Evolutionary conservation across 2,797 vertebrate genomes (phyloP).

Genomic region (Pelochelys cantorii): DNA sequence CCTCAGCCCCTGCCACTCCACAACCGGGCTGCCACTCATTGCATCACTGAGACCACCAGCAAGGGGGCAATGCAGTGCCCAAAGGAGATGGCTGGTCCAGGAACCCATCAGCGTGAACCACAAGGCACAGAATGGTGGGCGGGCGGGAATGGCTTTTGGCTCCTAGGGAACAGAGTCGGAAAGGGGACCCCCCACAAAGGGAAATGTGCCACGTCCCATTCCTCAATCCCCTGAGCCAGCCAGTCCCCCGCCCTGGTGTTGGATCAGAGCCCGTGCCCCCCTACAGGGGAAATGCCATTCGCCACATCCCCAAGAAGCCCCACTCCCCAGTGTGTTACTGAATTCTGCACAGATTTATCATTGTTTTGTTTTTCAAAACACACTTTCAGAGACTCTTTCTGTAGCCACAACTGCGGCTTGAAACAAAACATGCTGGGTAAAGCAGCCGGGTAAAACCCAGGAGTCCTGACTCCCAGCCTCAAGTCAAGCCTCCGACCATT

Average conservation of each 20-base stretch:
- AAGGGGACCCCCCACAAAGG: fast-evolving
- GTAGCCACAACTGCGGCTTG: background rate
- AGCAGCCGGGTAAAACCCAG: background rate
- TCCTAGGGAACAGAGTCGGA: background rate
- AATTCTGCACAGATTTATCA: background rate
- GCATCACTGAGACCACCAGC: background rate
- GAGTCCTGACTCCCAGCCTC: background rate
- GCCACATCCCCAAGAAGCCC: background rate
- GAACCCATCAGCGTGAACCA: background rate
- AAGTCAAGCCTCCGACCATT: no score
- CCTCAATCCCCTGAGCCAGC: background rate
- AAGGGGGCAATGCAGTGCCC: no score
- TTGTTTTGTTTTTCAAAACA: background rate
- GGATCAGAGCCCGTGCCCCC: no score
- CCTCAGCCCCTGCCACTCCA: no score
- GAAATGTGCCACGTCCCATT: background rate
- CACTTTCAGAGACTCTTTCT: background rate
- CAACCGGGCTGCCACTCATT: no score
- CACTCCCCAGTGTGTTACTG: background rate
- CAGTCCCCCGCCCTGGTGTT: background rate
- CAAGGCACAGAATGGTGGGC: background rate
- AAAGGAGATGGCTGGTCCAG: background rate
- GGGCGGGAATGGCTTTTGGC: background rate
- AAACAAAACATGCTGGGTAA: background rate
- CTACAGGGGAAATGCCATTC: background rate